phyloP scores from a whole-genome alignment of 2,113 vertebrate genomes.

The Diphyllodes magnificus region DNA sequence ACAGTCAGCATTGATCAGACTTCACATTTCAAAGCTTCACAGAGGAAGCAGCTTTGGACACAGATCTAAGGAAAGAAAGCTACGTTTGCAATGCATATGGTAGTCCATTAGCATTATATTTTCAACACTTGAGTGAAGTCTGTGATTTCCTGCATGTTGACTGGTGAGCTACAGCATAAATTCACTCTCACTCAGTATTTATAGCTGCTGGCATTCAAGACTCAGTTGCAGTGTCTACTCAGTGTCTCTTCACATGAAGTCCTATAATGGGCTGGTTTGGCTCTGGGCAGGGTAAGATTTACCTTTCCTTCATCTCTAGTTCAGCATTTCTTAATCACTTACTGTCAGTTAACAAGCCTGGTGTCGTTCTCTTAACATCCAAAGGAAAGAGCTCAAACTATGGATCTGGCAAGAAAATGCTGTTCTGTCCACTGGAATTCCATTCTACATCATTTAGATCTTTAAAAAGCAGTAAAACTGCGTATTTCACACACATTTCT shows the following conservation, averaged over 20 bases:
- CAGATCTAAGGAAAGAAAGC: conserved; percentile 36
- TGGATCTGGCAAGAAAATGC: not conserved
- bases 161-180: conserved; percentile 18
- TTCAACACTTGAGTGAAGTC: conserved; percentile 28
- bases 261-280: not conserved
- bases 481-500: not conserved
- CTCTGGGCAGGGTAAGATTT: not conserved
- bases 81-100: conserved; percentile 37
- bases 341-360: not conserved
- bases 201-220: conserved; percentile 17
- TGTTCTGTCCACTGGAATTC: not conserved
- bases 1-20: conserved; percentile 22
- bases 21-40: conserved; percentile 34
- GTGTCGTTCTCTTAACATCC: not conserved
- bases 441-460: not conserved
- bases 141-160: conserved; percentile 26
- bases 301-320: not conserved
- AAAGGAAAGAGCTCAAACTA: not conserved
- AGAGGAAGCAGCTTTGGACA: conserved; percentile 38
- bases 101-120: conserved; percentile 54
- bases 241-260: not conserved
- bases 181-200: conserved; percentile 10
- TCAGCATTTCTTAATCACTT: not conserved
- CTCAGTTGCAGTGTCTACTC: not conserved
- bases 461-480: not conserved